Evolutionary conservation across 2,113 vertebrate species (phyloP), one percentile per base, ranked within the genome.

Genomic region (Lepus europaeus): DNA sequence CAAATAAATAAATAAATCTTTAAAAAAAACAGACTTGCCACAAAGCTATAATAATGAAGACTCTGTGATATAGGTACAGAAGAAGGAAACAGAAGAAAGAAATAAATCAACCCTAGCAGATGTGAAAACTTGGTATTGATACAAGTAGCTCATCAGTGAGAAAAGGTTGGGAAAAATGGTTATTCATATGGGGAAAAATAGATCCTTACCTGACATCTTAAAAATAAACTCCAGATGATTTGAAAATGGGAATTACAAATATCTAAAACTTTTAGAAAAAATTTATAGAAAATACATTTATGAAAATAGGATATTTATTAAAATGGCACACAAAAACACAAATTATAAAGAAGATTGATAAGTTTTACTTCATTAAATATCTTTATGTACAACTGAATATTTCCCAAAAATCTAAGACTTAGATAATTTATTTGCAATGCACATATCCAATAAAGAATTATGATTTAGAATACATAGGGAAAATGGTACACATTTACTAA

Each of bases 241-340:
- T 33, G 93, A 87, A 82, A 45, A 11, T 78, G 9, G 25, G 13
- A 93, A 76, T 29, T n/a, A 10, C 14, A 81, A 81, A 19, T 64
- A 85, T 59, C 69, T 59, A 36, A 88, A 77, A 36, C 7, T 63
- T 89, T 95, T 64, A 64, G 45, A 12, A 80, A 90, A 88, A 74
- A 85, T 12, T n/a, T 61, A 31, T 36, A 78, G 84, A 92, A 36
- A 73, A 78, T 74, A 27, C 4, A 39, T 86, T 93, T 95, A 22
- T 61, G 76, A 78, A 93, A 80, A 59, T 19, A 36, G 31, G 73
- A 56, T 31, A 63, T 11, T 87, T 86, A 23, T 49, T 81, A 87
- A 89, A 72, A 72, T n/a, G 39, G 51, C 29, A 39, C 31, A 81
- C 27, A 92, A 93, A 87, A 72, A 27, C n/a, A 33, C 29, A 91